Evolutionary conservation across 2,113 vertebrate genomes (phyloP), one percentile per base, ranked within the genome.

Genomic region (Myotis brandtii): DNA sequence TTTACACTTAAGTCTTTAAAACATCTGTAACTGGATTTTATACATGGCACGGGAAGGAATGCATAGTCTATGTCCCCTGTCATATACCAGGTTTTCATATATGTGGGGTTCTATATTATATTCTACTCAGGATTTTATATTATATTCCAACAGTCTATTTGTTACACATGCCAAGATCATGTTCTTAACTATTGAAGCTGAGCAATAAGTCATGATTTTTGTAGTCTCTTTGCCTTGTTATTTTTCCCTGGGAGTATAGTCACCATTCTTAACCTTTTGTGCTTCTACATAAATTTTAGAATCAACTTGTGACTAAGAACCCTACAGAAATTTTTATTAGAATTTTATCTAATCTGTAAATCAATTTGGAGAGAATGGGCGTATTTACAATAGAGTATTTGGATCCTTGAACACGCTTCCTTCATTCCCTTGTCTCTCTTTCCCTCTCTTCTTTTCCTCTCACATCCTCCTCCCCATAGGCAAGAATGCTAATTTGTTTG

Each of bases 281-380:
- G 86, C 91, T 86, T 75, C n/a, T 62, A 73, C 54, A 54, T 93
- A 92, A 84, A 95, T 95, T 95, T 86, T 91, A 90, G 66, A 92
- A 66, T 76, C 83, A 81, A 18, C 18, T 37, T 94, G 37, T 89
- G 80, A 79, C 40, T 88, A 91, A 80, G 66, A 94, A 80, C 66
- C 4, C 86, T 89, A 37, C 40, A 87, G 50, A 13, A 37, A 89
- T 94, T 76, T 86, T 64, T 86, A 40, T 83, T 86, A 86, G 64
- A 91, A 93, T 93, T 75, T 86, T 82, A 94, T 77, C 17, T 4
- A 70, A 52, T 81, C 50, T 72, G 27, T 84, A 89, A 87, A 93
- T 94, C 46, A 79, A 34, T 94, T 83, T 86, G 69, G 54, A 77
- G 20, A 86, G 17, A 80, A 75, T 40, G 34, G n/a, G 46, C 43